phyloP scores from a whole-genome alignment of 2,888 invertebrate species.

The Rhagium mordax region DNA sequence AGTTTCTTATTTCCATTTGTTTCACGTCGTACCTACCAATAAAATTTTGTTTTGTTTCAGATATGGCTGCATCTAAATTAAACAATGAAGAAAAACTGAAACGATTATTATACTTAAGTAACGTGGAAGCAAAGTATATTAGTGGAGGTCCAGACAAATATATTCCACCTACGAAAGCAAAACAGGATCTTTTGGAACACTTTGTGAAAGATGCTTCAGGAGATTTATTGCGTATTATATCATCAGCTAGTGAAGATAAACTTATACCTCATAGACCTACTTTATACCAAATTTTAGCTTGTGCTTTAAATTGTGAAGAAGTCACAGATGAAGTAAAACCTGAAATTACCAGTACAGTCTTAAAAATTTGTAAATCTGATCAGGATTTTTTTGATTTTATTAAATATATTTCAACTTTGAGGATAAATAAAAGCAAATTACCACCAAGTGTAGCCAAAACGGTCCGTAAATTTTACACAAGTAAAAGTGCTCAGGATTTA shows the following conservation, averaged over 20 bases:
- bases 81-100: conserved; percentile 57
- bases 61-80: conserved; percentile 46
- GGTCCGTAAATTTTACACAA: conserved; percentile 78
- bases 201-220: conserved; percentile 35
- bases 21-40: neutral
- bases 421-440: conserved; percentile 48
- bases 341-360: conserved; percentile 46
- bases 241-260: conserved; percentile 55
- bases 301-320: conserved; percentile 36
- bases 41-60: neutral
- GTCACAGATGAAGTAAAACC: conserved; percentile 41
- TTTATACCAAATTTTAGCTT: conserved; percentile 58
- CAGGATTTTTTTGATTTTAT: conserved; percentile 69
- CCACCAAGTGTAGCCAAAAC: conserved; percentile 72
- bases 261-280: conserved; percentile 54
- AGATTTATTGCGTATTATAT: conserved; percentile 53
- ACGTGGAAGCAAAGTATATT: conserved; percentile 55
- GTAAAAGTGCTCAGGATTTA: conserved; percentile 75
- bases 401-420: conserved; percentile 55
- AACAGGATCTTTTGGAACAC: conserved; percentile 37
- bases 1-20: too few relatives aligned
- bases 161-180: conserved; percentile 23
- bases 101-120: conserved; percentile 60
- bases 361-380: conserved; percentile 75
- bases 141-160: conserved; percentile 60